Conservation (phyloP, 2,888 invertebrate species). For the Pammene fasciana region DNA sequence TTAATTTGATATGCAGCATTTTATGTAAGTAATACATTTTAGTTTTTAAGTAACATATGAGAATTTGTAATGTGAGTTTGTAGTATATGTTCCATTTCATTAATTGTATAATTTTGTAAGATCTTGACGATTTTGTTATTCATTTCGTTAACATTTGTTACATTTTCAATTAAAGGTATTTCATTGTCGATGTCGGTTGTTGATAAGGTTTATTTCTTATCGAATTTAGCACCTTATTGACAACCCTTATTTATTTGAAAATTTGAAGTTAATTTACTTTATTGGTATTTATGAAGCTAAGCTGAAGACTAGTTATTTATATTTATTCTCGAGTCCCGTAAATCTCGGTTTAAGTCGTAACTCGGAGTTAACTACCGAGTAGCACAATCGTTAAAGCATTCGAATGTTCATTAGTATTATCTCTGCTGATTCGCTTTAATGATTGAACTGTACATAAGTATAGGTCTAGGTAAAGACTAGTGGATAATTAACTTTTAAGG, state of each 20-base stretch:
- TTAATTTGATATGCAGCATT: not conserved
- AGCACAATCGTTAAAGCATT: constrained; percentile 25
- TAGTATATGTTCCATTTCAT: constrained; percentile 24
- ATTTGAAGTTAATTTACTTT: not conserved
- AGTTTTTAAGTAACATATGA: constrained; percentile 2
- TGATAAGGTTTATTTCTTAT: no score
- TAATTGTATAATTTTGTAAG: constrained; percentile 10
- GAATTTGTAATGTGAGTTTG: constrained; percentile 17
- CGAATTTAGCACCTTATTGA: not conserved
- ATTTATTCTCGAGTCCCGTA: constrained; percentile 10
- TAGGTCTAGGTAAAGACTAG: not conserved
- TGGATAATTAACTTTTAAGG: not conserved
- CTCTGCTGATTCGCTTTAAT: constrained; percentile 10
- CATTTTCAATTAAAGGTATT: no score
- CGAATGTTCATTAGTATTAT: constrained; percentile 22
- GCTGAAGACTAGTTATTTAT: constrained; percentile 1
- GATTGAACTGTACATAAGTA: not conserved
- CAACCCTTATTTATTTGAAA: no score
- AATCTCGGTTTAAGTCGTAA: constrained; percentile 25
- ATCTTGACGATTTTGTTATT: constrained; percentile 5
- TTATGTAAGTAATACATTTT: constrained; percentile 1
- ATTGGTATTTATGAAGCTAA: constrained; percentile 4
- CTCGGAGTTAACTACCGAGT: constrained; percentile 24
- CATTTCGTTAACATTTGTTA: constrained; percentile 4
- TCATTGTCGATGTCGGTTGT: no score